Evolutionary conservation across 2,113 vertebrate species (phyloP).

Genomic region (Phodopus roborovskii): DNA sequence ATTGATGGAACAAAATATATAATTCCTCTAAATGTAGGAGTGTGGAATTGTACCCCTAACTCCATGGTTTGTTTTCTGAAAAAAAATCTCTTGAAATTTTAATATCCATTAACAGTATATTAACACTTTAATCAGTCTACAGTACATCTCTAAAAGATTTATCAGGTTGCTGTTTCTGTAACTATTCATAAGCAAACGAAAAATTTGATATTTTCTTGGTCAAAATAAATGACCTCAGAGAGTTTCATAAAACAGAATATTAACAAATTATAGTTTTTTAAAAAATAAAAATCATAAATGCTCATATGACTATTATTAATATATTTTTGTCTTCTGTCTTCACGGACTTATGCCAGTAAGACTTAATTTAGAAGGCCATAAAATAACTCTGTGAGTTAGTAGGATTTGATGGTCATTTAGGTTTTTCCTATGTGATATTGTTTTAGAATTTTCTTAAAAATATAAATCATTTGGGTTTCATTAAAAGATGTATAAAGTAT

Average conservation of each 20-base stretch:
- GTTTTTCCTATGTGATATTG: neutral
- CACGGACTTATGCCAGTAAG: conserved; percentile 10
- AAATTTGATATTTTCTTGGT: conserved; percentile 49
- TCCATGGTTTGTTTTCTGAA: conserved; percentile 75
- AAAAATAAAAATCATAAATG: conserved; percentile 59
- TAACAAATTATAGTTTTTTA: conserved; percentile 38
- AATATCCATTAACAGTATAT: conserved; percentile 57
- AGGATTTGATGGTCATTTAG: conserved; percentile 29
- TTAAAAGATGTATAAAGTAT: conserved; percentile 43
- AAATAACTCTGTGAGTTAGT: neutral
- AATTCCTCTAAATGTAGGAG: conserved; percentile 82
- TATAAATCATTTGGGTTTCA: conserved; percentile 46
- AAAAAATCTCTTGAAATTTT: conserved; percentile 70
- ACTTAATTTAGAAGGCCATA: neutral
- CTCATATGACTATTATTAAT: conserved; percentile 26
- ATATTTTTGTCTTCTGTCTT: conserved; percentile 65
- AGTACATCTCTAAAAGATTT: conserved; percentile 60
- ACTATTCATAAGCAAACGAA: conserved; percentile 48
- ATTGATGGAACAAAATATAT: conserved; percentile 85
- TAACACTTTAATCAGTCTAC: conserved; percentile 57
- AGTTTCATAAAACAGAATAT: conserved; percentile 23
- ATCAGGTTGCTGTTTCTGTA: conserved; percentile 27
- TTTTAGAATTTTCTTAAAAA: conserved; percentile 27
- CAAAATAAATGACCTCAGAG: conserved; percentile 53
- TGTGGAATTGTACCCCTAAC: conserved; percentile 70